phyloP scores from a whole-genome alignment of 1,140 invertebrate species.

The Caenorhabditis briggsae region DNA sequence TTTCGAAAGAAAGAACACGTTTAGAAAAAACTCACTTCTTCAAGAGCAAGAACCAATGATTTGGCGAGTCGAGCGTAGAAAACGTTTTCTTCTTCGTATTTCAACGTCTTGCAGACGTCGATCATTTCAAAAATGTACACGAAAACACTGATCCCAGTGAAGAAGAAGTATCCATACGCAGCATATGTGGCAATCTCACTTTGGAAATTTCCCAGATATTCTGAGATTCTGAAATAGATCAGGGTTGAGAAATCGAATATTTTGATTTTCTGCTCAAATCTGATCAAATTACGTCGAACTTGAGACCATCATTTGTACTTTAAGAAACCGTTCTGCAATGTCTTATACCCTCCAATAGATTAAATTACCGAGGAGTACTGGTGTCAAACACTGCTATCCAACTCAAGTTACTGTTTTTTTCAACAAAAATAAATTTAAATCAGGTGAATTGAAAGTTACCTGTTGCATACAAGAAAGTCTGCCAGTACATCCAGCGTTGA shows the following conservation, averaged over 20 bases:
- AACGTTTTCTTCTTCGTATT: slow-evolving; percentile 76
- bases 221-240: slow-evolving; percentile 67
- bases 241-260: too few relatives aligned
- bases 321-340: too few relatives aligned
- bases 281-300: too few relatives aligned
- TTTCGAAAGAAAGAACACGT: slow-evolving; percentile 27
- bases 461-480: slow-evolving; percentile 73
- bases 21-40: slow-evolving; percentile 69
- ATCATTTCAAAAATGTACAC: slow-evolving; percentile 77
- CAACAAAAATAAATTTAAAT: too few relatives aligned
- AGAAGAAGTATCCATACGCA: slow-evolving; percentile 77
- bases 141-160: slow-evolving; percentile 74
- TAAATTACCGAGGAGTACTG: too few relatives aligned
- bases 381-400: too few relatives aligned
- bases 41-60: slow-evolving; percentile 74
- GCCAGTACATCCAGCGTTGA: slow-evolving; percentile 77
- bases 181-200: slow-evolving; percentile 72
- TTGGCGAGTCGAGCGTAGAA: slow-evolving; percentile 77
- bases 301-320: too few relatives aligned
- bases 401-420: neutral
- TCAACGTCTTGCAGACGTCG: slow-evolving; percentile 76
- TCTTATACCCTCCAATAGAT: too few relatives aligned
- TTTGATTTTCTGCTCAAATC: too few relatives aligned
- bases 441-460: slow-evolving; percentile 10
- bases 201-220: slow-evolving; percentile 76